Evolutionary conservation across 2,797 vertebrate genomes (phyloP), one percentile per base, ranked within the genome.

Genomic region (Botia kubotai): DNA sequence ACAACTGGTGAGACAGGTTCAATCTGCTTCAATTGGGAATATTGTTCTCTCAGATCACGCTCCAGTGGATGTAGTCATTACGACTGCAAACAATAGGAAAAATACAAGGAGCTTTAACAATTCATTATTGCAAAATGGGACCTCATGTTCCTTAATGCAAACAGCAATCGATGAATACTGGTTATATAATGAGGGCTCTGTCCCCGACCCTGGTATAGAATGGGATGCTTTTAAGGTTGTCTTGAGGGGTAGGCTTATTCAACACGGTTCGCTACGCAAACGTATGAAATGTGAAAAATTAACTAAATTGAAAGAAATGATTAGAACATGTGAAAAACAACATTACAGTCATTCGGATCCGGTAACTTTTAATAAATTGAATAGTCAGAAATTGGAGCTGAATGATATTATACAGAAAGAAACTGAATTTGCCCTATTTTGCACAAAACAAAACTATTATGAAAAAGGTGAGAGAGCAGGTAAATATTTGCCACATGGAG

Each of bases 1-100:
- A n/a, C n/a, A n/a, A n/a, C n/a, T n/a, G n/a, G n/a, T n/a, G n/a
- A n/a, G n/a, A n/a, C n/a, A n/a, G n/a, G n/a, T 48, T 13, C 60
- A 71, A 14, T 39, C 19, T 12, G 57, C 7, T 55, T 71, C 70
- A 65, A 14, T 71, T 17, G 7, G 43, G 57, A 43, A 67, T 17
- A 71, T 62, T 43, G 23, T 81, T 39, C 33, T 26, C 4, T 81
- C 63, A 2, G 72, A 81, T 17, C 73, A 82, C 46, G 75, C 81
- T 21, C 69, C 81, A 19, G 55, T 50, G 1, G 10, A 77, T 13
- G 17, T 82, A 46, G 68, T 67, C 16, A 43, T 46, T 67, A 67
- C n/a, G 10, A 21, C 36, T 5, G 0, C 36, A 6, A 46, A 46
- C 36, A 19, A 46, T 46, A 67, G 36, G 36, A 43, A 43, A 43